A percentile compares a stretch with the other conserved stretches of the same genome.
Conservation (phyloP, 2,113 vertebrate species). For the Poecilia latipinna region DNA sequence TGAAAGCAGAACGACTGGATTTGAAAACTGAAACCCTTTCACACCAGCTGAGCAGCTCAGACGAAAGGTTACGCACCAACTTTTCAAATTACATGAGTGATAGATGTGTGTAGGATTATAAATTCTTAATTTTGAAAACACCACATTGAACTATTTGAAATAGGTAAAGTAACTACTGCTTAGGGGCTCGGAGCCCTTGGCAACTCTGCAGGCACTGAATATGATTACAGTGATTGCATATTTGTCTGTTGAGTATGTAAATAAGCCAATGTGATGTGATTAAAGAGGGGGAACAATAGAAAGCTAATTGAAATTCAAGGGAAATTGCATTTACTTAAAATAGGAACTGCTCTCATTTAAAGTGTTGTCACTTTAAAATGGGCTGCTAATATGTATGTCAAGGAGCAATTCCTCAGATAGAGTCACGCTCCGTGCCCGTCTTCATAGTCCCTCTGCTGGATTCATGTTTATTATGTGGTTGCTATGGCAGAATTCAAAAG, state of each 20-base stretch:
- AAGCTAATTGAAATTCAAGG: conserved; percentile 18
- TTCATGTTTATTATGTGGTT: conserved; percentile 71
- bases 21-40: conserved; percentile 16
- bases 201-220: conserved; percentile 31
- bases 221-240: conserved; percentile 32
- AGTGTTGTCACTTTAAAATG: conserved; percentile 11
- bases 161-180: not conserved
- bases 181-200: conserved; percentile 27
- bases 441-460: conserved; percentile 38
- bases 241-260: conserved; percentile 42
- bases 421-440: conserved; percentile 37
- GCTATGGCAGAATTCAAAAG: conserved; percentile 64
- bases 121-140: not conserved
- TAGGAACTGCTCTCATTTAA: conserved; percentile 10
- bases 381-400: conserved; percentile 35
- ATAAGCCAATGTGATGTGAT: conserved; percentile 46
- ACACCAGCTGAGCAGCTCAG: not conserved
- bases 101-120: not conserved
- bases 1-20: conserved; percentile 30
- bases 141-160: not conserved
- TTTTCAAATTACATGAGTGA: not conserved
- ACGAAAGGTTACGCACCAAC: not conserved
- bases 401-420: conserved; percentile 41
- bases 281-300: conserved; percentile 24
- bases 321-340: not conserved